These are phyloP conservation scores for Tachystola acroxantha DNA, from an alignment of 2,888 invertebrate genomes.

Conservation along the genomic window DNA sequence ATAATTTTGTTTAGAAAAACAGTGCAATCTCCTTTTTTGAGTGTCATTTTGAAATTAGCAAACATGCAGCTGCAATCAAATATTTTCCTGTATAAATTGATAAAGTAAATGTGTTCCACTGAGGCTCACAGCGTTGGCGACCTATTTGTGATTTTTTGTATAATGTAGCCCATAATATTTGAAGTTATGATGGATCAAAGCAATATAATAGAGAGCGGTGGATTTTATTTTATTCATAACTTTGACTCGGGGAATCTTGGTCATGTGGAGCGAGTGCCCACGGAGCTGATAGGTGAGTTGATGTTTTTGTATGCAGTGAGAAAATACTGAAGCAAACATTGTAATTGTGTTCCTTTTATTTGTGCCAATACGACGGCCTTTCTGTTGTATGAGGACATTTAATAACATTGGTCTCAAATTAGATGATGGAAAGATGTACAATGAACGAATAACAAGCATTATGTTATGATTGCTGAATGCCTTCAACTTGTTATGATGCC, in stretches of 20 bases:
- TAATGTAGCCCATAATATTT: slow-evolving; percentile 63
- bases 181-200: slow-evolving; percentile 64
- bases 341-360: slow-evolving; percentile 12
- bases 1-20: slow-evolving; percentile 79
- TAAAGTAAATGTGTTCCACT: slow-evolving; percentile 48
- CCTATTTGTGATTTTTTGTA: slow-evolving; percentile 51
- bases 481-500: no score
- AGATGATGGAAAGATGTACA: slow-evolving; percentile 1
- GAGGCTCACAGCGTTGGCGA: slow-evolving; percentile 42
- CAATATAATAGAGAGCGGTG: slow-evolving; percentile 80
- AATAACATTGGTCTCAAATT: slow-evolving; percentile 3
- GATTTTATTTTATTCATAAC: slow-evolving; percentile 89
- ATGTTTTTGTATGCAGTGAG: slow-evolving; percentile 13
- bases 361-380: slow-evolving; percentile 11
- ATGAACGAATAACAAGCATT: no score
- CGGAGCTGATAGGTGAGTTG: slow-evolving; percentile 75
- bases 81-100: slow-evolving; percentile 55
- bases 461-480: no score
- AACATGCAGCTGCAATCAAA: slow-evolving; percentile 57
- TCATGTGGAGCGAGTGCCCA: slow-evolving; percentile 85
- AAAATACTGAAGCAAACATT: slow-evolving; percentile 33
- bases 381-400: slow-evolving; percentile 3
- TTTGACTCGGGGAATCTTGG: slow-evolving; percentile 95
- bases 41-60: slow-evolving; percentile 65
- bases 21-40: slow-evolving; percentile 66